Evolutionary conservation across 2,888 invertebrate species (phyloP).

Genomic region (Phortica magna): DNA sequence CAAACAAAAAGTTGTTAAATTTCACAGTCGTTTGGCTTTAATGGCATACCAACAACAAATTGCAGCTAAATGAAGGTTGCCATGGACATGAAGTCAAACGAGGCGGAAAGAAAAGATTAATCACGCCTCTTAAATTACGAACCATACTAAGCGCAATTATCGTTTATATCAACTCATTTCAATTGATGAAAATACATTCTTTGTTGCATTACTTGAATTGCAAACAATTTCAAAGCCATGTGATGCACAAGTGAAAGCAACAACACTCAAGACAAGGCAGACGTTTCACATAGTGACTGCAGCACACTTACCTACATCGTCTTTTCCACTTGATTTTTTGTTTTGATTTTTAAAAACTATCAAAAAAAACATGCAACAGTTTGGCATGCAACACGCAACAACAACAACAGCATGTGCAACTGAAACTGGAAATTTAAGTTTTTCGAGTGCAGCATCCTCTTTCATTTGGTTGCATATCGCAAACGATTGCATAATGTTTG

Average conservation of each 20-base stretch:
- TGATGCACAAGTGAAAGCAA: neutral
- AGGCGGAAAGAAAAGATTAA: no score
- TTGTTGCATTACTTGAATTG: no score
- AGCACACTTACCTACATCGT: constrained; percentile 30
- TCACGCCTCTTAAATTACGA: no score
- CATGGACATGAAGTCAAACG: no score
- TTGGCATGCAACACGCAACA: constrained; percentile 29
- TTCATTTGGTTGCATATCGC: constrained; percentile 36
- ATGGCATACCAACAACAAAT: neutral
- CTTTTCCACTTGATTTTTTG: neutral
- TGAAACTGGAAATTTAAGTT: constrained; percentile 22
- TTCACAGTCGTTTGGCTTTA: constrained; percentile 14
- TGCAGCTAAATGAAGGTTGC: constrained; percentile 2
- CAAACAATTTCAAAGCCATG: no score
- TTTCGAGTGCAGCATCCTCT: constrained; percentile 6
- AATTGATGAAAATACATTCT: no score
- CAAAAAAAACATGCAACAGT: constrained; percentile 23
- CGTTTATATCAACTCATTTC: no score
- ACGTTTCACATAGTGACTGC: neutral
- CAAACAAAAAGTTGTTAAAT: constrained; percentile 17
- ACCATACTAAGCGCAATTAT: no score
- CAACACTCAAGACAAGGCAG: neutral
- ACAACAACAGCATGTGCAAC: constrained; percentile 22
- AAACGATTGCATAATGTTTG: constrained; percentile 61
- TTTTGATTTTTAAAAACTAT: neutral